Base-by-base conservation (phyloP, 1,140 invertebrate species). In the Drosophila truncata region DNA sequence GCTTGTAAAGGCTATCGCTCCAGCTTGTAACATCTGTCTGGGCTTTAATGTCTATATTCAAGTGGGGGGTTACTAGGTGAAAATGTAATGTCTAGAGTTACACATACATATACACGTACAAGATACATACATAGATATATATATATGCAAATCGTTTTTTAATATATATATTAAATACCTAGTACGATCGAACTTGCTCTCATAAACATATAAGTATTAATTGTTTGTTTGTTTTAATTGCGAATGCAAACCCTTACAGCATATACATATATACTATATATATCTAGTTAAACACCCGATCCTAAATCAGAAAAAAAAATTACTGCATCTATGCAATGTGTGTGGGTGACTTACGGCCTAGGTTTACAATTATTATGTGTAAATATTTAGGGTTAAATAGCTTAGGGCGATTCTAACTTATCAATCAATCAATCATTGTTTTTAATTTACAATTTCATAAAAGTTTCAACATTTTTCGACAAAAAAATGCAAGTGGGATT, bases 201-300 rank as follows among this genome's bases (percentile, higher is more conserved):
- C 65, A 13, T 71, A 75, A 60, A 64, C 65, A 49, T 72, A 49
- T 42, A 67, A 69, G 75, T 69, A 42, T 85, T 61, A 65, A 69
- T 72, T 78, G 49, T 52, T 54, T 52, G 50, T 63, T 67, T 67
- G 59, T 82, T 86, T 86, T 87, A 79, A 76, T 86, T 86, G 83
- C 82, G 75, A 87, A 55, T 87, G 83, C 82, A 87, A 84, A 85
- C 55, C 33, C 58, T 73, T 74, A 74, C 18, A 10, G 33, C 37
- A 54, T 35, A 77, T 50, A 67, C 39, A 39, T 67, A 49, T 41
- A 73, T 72, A 29, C 50, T 69, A 52, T 33, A 63, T 67, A 41
- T 27, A 58, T 63, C 42, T 64, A 49, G 42, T 55, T 39, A n/a
- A 54, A 41, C 50, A 44, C 27, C 58, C 49, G n/a, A 39, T 64